These are phyloP conservation scores for Drosophila austrosaltans DNA, from an alignment of 2,888 invertebrate species.

Conservation along the genomic window DNA sequence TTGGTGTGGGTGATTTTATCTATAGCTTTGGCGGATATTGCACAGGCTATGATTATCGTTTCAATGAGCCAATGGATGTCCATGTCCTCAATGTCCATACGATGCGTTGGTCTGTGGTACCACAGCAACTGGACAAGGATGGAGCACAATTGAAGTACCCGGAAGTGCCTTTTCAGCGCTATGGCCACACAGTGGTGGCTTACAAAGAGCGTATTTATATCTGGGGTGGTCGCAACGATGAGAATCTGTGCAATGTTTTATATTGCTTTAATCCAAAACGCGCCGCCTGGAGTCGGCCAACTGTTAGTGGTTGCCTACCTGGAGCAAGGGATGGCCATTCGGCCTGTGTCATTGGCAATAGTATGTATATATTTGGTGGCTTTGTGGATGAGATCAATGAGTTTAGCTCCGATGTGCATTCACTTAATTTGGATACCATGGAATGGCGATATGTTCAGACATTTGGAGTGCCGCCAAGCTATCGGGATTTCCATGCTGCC, in stretches of 20 bases:
- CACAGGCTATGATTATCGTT: slow-evolving; percentile 89
- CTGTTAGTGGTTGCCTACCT: slow-evolving; percentile 88
- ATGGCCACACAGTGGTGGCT: slow-evolving; percentile 95
- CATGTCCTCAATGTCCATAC: slow-evolving; percentile 92
- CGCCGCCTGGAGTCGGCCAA: slow-evolving; percentile 88
- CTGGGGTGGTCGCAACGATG: slow-evolving; percentile 97
- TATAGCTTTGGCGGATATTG: slow-evolving; percentile 97
- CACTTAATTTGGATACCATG: slow-evolving; percentile 89
- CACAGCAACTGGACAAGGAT: slow-evolving; percentile 84
- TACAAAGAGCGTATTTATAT: slow-evolving; percentile 90
- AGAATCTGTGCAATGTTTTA: slow-evolving; percentile 89
- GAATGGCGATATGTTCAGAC: slow-evolving; percentile 88
- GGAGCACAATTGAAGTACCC: slow-evolving; percentile 84
- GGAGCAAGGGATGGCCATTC: slow-evolving; percentile 96
- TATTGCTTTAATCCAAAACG: slow-evolving; percentile 91
- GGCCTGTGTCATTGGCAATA: slow-evolving; percentile 89
- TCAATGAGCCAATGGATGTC: slow-evolving; percentile 92
- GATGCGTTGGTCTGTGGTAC: slow-evolving; percentile 85
- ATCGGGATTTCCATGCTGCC: slow-evolving; percentile 95
- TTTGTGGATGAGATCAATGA: slow-evolving; percentile 84
- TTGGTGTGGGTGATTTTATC: slow-evolving; percentile 90
- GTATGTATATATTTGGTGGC: slow-evolving; percentile 42
- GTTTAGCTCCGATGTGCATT: slow-evolving; percentile 91
- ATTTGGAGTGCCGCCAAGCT: slow-evolving; percentile 87
- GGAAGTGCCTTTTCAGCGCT: slow-evolving; percentile 90